A percentile compares a stretch with the other conserved stretches of the same genome.
phyloP scores from a whole-genome alignment of 2,888 invertebrate species.

The Galeruca laticollis region DNA sequence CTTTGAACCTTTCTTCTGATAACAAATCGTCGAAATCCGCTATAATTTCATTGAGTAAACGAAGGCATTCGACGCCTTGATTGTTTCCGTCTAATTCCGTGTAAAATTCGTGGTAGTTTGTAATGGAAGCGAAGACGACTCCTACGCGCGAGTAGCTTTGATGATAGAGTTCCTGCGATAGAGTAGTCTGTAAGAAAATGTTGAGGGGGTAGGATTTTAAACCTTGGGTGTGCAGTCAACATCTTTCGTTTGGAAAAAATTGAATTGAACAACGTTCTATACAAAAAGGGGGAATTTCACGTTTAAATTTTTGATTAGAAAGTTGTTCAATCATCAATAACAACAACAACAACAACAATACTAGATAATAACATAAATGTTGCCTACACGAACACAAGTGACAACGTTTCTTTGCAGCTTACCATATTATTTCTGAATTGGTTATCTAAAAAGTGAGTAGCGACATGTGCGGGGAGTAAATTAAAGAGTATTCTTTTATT shows the following conservation, averaged over 20 bases:
- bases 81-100: slow-evolving; percentile 93
- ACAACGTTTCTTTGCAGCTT: slow-evolving; percentile 50
- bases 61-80: slow-evolving; percentile 89
- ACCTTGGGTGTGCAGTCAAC: slow-evolving; percentile 56
- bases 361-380: slow-evolving; percentile 50
- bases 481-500: slow-evolving; percentile 91
- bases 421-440: slow-evolving; percentile 91
- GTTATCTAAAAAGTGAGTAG: slow-evolving; percentile 91
- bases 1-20: slow-evolving; percentile 86
- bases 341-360: slow-evolving; percentile 20
- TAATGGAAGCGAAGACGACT: slow-evolving; percentile 92
- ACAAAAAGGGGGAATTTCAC: neutral
- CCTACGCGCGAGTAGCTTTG: slow-evolving; percentile 92
- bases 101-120: slow-evolving; percentile 95
- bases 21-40: slow-evolving; percentile 94
- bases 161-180: slow-evolving; percentile 88
- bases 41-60: slow-evolving; percentile 91
- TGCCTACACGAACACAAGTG: slow-evolving; percentile 54
- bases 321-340: slow-evolving; percentile 16
- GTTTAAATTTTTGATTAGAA: neutral
- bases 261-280: neutral
- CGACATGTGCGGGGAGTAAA: slow-evolving; percentile 90
- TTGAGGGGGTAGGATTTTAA: slow-evolving; percentile 43
- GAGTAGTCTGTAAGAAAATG: slow-evolving; percentile 69
- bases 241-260: slow-evolving; percentile 44